A percentile compares a stretch with the other conserved stretches of the same genome.
Conservation (phyloP, 53 echinoderm and acorn worm genomes). For the Patiria pectinifera region DNA sequence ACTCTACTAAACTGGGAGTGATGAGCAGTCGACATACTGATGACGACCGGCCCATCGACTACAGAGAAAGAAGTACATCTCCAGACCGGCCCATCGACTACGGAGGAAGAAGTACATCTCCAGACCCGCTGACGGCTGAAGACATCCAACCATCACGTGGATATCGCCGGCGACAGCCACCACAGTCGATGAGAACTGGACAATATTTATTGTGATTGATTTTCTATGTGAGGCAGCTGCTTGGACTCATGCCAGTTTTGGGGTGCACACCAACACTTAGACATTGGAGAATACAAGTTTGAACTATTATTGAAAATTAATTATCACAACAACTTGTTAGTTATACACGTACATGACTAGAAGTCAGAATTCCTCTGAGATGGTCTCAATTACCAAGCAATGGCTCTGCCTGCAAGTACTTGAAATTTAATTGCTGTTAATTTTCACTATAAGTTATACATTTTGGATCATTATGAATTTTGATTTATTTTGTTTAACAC, state of each 20-base stretch:
- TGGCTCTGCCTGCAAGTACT: too few relatives aligned
- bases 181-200: conserved; percentile 23
- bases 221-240: background rate
- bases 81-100: too few relatives aligned
- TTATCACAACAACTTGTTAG: too few relatives aligned
- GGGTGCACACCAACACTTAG: conserved; percentile 18
- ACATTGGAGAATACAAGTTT: conserved; percentile 1
- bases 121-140: background rate
- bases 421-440: too few relatives aligned
- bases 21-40: background rate
- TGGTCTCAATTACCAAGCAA: too few relatives aligned
- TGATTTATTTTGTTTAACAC: too few relatives aligned
- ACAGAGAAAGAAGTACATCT: background rate
- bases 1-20: background rate
- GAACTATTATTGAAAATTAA: background rate
- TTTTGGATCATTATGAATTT: too few relatives aligned
- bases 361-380: too few relatives aligned
- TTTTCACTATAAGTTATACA: too few relatives aligned
- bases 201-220: background rate
- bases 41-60: background rate
- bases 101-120: background rate
- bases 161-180: conserved; percentile 7
- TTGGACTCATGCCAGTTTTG: conserved; percentile 1
- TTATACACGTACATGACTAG: too few relatives aligned
- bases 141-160: background rate